Evolutionary conservation across 2,888 invertebrate species (phyloP).

Genomic region (Silvanus unidentatus): DNA sequence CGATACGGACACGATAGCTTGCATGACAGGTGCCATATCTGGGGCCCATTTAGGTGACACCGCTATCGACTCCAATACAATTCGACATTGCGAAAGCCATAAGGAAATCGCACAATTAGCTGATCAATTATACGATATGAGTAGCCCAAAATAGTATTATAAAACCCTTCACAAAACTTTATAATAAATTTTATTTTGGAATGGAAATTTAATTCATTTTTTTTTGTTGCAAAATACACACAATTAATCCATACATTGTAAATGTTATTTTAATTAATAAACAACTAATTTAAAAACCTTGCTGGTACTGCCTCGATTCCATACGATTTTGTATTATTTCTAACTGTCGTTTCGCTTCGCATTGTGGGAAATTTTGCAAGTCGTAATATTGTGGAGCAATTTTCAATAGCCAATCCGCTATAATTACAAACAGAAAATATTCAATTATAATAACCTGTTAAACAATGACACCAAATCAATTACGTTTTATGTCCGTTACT

Average conservation of each 20-base stretch:
- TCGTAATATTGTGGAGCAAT: constrained; percentile 99
- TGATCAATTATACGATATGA: constrained; percentile 44
- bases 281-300: constrained; percentile 64
- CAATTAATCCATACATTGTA: too few species aligned
- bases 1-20: constrained; percentile 72
- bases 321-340: constrained; percentile 81
- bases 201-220: too few species aligned
- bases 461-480: constrained; percentile 41
- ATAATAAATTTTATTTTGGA: too few species aligned
- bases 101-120: constrained; percentile 51
- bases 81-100: constrained; percentile 56
- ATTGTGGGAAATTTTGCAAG: constrained; percentile 93
- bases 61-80: constrained; percentile 47
- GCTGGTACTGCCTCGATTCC: constrained; percentile 82
- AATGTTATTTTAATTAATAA: too few species aligned
- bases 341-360: constrained; percentile 91
- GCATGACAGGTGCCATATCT: constrained; percentile 66
- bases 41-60: constrained; percentile 63
- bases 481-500: constrained; percentile 97
- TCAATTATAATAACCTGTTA: constrained; percentile 60
- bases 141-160: too few species aligned
- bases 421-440: constrained; percentile 51
- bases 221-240: too few species aligned
- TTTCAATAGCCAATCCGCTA: constrained; percentile 90
- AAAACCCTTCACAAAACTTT: too few species aligned